These are phyloP conservation scores for Diorhabda sublineata DNA, from an alignment of 1,140 invertebrate species.

Conservation along the genomic window DNA sequence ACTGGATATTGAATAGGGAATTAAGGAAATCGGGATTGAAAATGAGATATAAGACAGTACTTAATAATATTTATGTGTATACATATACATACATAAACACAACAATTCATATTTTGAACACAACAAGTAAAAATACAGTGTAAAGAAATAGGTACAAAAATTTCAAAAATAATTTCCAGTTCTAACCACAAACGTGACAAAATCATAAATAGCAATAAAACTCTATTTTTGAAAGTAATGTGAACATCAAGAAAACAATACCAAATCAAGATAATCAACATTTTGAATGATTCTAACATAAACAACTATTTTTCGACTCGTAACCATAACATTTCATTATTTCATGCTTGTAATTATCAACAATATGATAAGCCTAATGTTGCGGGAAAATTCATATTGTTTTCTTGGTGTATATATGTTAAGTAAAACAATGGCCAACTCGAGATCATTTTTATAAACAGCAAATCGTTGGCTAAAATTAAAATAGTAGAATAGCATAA, in stretches of 20 bases:
- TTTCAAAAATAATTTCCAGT: conserved; percentile 20
- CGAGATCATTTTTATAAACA: conserved; percentile 26
- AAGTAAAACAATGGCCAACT: conserved; percentile 24
- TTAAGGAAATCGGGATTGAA: no score
- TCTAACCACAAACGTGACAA: conserved; percentile 20
- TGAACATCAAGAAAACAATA: no score
- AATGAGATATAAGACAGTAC: conserved; percentile 3
- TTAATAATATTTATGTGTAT: conserved; percentile 44
- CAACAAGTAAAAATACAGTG: conserved; percentile 44
- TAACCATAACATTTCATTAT: no score
- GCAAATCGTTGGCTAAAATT: conserved; percentile 1
- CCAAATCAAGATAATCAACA: neutral
- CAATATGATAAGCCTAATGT: no score
- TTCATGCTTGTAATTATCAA: no score
- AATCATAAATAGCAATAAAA: conserved; percentile 8
- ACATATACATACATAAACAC: conserved; percentile 45
- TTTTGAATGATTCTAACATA: no score
- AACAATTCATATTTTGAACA: conserved; percentile 47
- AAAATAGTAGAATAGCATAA: conserved; percentile 5
- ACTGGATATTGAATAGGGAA: no score
- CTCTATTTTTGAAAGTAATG: neutral
- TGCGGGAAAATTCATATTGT: neutral
- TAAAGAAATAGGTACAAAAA: conserved; percentile 39
- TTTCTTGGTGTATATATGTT: conserved; percentile 6
- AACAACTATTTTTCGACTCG: no score